Percentiles rank a stretch among this genome's conserved stretches.
Conservation (phyloP, 2,113 vertebrate species). For the Electrona antarctica region DNA sequence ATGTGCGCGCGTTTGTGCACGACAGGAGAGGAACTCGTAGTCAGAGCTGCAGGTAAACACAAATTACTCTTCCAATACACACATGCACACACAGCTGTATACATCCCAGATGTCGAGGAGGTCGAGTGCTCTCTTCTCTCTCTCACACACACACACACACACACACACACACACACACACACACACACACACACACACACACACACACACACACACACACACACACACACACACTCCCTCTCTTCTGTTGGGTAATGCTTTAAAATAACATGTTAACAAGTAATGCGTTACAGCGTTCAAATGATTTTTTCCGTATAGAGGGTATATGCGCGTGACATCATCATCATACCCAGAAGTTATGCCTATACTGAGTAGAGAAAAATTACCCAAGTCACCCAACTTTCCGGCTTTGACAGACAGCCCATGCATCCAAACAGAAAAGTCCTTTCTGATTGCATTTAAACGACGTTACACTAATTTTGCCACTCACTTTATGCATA, state of each 20-base stretch:
- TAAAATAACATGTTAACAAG: slow-evolving; percentile 45
- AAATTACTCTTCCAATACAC: not conserved
- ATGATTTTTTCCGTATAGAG: no score
- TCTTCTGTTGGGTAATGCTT: slow-evolving; percentile 51
- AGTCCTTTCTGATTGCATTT: no score
- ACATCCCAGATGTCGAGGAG: slow-evolving; percentile 64
- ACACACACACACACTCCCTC: slow-evolving; percentile 63
- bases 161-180: not conserved
- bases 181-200: slow-evolving; percentile 62
- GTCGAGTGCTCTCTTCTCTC: not conserved
- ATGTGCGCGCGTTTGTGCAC: slow-evolving; percentile 4
- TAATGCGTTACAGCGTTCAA: no score
- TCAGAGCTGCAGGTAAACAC: slow-evolving; percentile 28
- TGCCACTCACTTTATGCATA: no score
- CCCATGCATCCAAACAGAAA: no score
- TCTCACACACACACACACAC: no score
- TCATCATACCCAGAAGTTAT: no score
- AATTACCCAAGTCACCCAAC: no score
- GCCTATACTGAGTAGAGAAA: no score
- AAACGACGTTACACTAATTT: no score
- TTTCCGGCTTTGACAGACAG: no score
- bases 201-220: slow-evolving; percentile 36
- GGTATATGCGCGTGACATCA: no score
- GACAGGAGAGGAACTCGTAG: slow-evolving; percentile 8
- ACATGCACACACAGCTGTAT: slow-evolving; percentile 63